Evolutionary conservation across 1,140 invertebrate species (phyloP).

Genomic region (Anoplophora glabripennis): DNA sequence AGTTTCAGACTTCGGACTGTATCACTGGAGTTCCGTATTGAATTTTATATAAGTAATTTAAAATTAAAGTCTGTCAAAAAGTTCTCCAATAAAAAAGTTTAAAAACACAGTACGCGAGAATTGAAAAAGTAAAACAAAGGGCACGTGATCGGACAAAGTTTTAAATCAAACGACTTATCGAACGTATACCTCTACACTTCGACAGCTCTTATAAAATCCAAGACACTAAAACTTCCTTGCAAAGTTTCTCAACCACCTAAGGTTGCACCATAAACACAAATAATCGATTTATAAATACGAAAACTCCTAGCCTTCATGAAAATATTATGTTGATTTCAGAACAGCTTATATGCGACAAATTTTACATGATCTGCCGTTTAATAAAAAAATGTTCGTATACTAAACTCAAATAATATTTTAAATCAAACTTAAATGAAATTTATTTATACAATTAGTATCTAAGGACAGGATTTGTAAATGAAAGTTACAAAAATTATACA

Average conservation of each 20-base stretch:
- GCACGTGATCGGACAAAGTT: neutral
- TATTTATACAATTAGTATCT: too few species aligned
- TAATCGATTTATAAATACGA: too few species aligned
- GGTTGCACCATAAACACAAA: too few species aligned
- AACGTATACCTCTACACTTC: neutral
- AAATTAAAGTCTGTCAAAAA: slow-evolving; percentile 3
- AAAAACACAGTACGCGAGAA: slow-evolving; percentile 6
- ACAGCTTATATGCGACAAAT: too few species aligned
- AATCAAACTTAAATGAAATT: too few species aligned
- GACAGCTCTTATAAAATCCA: slow-evolving; percentile 7
- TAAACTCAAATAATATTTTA: too few species aligned
- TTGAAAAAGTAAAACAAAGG: slow-evolving; percentile 10
- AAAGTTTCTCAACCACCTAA: neutral
- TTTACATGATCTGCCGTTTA: too few species aligned
- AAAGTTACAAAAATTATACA: too few species aligned
- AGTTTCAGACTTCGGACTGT: neutral
- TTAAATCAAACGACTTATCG: slow-evolving; percentile 2
- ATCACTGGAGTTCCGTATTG: neutral
- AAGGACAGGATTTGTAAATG: too few species aligned
- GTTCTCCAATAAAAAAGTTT: slow-evolving; percentile 8
- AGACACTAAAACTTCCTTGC: neutral
- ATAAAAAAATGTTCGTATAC: too few species aligned
- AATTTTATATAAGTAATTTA: neutral
- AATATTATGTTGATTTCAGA: too few species aligned
- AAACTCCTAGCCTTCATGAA: too few species aligned